Percentiles rank a stretch among this genome's conserved stretches.
phyloP scores from a whole-genome alignment of 2,888 invertebrate genomes.

The Oligia strigilis region DNA sequence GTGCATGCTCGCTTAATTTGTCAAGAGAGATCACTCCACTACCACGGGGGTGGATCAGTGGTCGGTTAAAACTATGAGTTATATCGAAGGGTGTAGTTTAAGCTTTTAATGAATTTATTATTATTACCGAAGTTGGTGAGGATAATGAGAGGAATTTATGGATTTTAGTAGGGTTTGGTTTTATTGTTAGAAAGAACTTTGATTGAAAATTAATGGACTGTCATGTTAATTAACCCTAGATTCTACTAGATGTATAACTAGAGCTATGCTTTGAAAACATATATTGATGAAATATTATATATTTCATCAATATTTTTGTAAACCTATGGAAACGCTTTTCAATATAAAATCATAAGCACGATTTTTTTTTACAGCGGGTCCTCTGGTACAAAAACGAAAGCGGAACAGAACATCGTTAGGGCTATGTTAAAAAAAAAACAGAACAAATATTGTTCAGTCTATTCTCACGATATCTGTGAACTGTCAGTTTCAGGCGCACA shows the following conservation, averaged over 20 bases:
- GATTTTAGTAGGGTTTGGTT: background rate
- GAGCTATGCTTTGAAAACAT: no score
- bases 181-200: constrained; percentile 2
- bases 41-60: constrained; percentile 28
- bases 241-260: background rate
- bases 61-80: constrained; percentile 51
- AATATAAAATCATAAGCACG: background rate
- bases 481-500: constrained; percentile 57
- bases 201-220: background rate
- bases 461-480: constrained; percentile 66
- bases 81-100: constrained; percentile 23
- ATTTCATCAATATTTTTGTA: no score
- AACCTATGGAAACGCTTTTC: background rate
- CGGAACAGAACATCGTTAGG: constrained; percentile 31
- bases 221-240: background rate
- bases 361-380: background rate
- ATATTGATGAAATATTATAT: no score
- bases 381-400: constrained; percentile 36
- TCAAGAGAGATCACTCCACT: constrained; percentile 75
- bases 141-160: constrained; percentile 24
- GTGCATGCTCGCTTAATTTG: constrained; percentile 79
- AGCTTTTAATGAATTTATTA: constrained; percentile 44
- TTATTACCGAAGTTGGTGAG: constrained; percentile 32
- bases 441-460: constrained; percentile 38
- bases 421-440: constrained; percentile 38